Evolutionary conservation across 2,797 vertebrate genomes (phyloP).

Genomic region (Pipistrellus nathusii): DNA sequence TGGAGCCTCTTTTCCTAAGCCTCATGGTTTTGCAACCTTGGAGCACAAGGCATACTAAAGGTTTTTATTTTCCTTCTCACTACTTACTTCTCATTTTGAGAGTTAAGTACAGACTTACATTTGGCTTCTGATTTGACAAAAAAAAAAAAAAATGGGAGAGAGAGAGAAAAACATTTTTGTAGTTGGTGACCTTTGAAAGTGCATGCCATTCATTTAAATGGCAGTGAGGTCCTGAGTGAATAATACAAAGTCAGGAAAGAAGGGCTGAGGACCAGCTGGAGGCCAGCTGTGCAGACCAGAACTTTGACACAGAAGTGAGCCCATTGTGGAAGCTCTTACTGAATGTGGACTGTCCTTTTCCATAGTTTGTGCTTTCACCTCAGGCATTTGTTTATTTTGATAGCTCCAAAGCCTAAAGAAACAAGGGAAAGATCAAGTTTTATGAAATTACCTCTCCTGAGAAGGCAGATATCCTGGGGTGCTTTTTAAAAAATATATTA

Average conservation of each 20-base stretch:
- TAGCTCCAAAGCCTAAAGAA: neutral
- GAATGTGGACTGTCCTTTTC: neutral
- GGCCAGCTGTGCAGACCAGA: neutral
- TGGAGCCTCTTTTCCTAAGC: neutral
- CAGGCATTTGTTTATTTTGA: neutral
- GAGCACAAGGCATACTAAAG: accelerated
- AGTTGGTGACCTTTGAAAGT: neutral
- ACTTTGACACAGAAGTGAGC: accelerated
- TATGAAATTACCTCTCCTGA: neutral
- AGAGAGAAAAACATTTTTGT: neutral
- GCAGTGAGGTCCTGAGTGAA: neutral
- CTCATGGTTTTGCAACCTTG: neutral
- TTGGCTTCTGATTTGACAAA: neutral
- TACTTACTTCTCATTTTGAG: neutral
- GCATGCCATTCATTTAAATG: neutral
- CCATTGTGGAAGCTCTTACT: neutral
- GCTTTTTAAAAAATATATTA: neutral
- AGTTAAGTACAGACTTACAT: neutral
- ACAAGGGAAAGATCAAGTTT: neutral
- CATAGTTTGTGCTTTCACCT: neutral
- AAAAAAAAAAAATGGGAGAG: no score
- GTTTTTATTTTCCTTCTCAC: neutral
- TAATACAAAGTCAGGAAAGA: neutral
- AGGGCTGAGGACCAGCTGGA: neutral
- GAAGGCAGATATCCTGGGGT: neutral